phyloP scores from a whole-genome alignment of 1,140 invertebrate species.

The Spodoptera frugiperda region DNA sequence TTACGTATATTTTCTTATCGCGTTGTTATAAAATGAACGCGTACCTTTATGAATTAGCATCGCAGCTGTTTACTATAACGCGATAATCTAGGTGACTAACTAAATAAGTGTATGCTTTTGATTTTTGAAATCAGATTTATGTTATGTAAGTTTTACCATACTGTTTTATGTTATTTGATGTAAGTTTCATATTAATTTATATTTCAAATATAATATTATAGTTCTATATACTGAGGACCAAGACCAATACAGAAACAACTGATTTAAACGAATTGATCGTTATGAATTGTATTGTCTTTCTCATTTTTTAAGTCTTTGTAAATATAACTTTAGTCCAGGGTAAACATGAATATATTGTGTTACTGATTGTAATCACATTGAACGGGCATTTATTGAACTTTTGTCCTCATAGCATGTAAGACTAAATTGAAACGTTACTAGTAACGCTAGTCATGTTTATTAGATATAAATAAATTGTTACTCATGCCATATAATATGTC shows the following conservation, averaged over 20 bases:
- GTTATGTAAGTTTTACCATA: conserved; percentile 25
- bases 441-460: conserved; percentile 49
- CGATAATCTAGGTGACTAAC: conserved; percentile 5
- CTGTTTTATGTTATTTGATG: conserved; percentile 6
- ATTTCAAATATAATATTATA: conserved; percentile 23
- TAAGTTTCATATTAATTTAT: conserved; percentile 37
- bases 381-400: conserved; percentile 35
- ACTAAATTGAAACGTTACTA: conserved; percentile 39
- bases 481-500: conserved; percentile 47
- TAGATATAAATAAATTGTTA: conserved; percentile 44
- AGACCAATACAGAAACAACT: conserved; percentile 29
- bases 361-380: conserved; percentile 25
- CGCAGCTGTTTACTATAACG: neutral
- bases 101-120: conserved; percentile 14
- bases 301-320: conserved; percentile 33
- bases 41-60: conserved; percentile 30
- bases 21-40: neutral
- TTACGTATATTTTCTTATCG: neutral
- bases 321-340: conserved; percentile 42
- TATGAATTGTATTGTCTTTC: conserved; percentile 19
- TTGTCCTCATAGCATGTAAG: conserved; percentile 30
- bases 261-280: conserved; percentile 10
- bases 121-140: conserved; percentile 26
- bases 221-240: conserved; percentile 35
- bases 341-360: conserved; percentile 20